Conservation (phyloP, 2,113 vertebrate genomes). For the Sebastes fasciatus region DNA sequence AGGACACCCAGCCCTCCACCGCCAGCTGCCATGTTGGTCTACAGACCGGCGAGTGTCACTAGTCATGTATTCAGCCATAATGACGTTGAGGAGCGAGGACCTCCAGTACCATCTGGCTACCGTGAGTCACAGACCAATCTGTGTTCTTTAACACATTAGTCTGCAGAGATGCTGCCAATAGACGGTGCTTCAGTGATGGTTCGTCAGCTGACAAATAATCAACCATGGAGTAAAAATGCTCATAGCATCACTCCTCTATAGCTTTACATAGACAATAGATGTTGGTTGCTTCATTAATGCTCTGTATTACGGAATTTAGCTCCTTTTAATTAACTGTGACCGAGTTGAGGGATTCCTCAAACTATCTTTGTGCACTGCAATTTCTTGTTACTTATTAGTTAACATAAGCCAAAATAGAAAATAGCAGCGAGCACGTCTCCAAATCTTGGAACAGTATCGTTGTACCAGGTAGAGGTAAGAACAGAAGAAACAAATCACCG, state of each 20-base stretch:
- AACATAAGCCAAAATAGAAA: no score
- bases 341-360: no score
- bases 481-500: no score
- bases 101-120: conserved; percentile 59
- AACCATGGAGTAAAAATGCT: background rate
- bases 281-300: no score
- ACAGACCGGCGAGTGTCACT: conserved; percentile 58
- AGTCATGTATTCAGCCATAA: conserved; percentile 71
- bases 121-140: conserved; percentile 58
- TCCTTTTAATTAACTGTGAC: no score
- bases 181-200: background rate
- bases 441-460: no score
- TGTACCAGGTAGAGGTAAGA: no score
- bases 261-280: no score
- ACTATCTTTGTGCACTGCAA: no score
- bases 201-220: background rate
- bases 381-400: no score
- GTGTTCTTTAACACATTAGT: background rate
- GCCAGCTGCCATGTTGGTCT: conserved; percentile 60
- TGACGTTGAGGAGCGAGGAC: conserved; percentile 71
- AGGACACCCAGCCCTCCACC: conserved; percentile 65
- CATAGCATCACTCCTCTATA: background rate
- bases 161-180: background rate
- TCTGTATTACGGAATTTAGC: no score
- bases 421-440: no score